phyloP scores from a whole-genome alignment of 2,797 vertebrate genomes.

The Arremon brunneinucha region DNA sequence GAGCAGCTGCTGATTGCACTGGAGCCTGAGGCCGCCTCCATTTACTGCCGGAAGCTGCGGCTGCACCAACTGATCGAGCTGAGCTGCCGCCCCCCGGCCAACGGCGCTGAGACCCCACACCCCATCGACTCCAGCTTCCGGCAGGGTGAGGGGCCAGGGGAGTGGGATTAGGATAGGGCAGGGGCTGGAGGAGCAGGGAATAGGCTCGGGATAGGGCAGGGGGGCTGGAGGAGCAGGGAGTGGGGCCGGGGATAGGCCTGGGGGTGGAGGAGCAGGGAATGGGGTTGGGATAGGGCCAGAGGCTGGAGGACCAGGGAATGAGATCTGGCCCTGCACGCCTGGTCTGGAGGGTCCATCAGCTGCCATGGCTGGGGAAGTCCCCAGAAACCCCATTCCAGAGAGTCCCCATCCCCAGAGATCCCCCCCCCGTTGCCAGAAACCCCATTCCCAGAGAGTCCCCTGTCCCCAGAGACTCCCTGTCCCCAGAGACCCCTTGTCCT shows the following conservation, averaged over 20 bases:
- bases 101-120: constrained; percentile 72
- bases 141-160: constrained; percentile 77
- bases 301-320: too few relatives aligned
- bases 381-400: neutral
- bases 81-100: constrained; percentile 76
- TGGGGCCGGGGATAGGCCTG: too few relatives aligned
- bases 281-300: too few relatives aligned
- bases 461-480: too few relatives aligned
- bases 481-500: too few relatives aligned
- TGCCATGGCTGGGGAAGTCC: neutral
- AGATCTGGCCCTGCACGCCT: rapidly evolving
- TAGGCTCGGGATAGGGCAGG: too few relatives aligned
- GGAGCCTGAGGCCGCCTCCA: constrained; percentile 92
- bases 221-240: too few relatives aligned
- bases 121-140: constrained; percentile 89
- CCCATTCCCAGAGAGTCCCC: neutral
- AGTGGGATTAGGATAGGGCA: neutral
- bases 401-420: neutral
- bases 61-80: constrained; percentile 92
- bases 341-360: too few relatives aligned
- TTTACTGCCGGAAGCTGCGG: constrained; percentile 92
- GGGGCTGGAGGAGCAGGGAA: too few relatives aligned
- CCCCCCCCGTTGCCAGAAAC: neutral
- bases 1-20: constrained; percentile 93
- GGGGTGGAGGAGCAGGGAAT: too few relatives aligned